These are phyloP conservation scores for Botia kubotai DNA, from an alignment of 2,797 vertebrate species.

Conservation along the genomic window DNA sequence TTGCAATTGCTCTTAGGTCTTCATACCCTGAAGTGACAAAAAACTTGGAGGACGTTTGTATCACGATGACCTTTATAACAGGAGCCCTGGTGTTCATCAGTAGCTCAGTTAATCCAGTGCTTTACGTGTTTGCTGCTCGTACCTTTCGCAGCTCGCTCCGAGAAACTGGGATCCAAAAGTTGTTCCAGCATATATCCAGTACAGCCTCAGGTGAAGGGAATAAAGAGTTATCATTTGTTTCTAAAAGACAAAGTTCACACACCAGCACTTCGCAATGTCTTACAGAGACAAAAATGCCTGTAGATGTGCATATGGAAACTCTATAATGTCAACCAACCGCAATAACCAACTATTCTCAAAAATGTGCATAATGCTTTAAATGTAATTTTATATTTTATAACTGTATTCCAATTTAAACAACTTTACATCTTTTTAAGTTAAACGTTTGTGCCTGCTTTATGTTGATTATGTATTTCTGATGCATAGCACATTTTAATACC, in stretches of 20 bases:
- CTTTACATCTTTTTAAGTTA: neutral
- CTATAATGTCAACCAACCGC: neutral
- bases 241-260: slow-evolving; percentile 74
- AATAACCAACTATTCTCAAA: neutral
- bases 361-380: slow-evolving; percentile 5
- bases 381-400: neutral
- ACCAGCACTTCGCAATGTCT: slow-evolving; percentile 68
- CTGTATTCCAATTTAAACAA: neutral
- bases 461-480: neutral
- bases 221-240: slow-evolving; percentile 77
- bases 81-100: slow-evolving; percentile 86
- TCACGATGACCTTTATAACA: slow-evolving; percentile 74
- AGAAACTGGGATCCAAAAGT: slow-evolving; percentile 81
- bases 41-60: slow-evolving; percentile 64
- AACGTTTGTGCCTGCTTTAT: neutral
- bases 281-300: slow-evolving; percentile 69
- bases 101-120: slow-evolving; percentile 85
- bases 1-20: slow-evolving; percentile 63
- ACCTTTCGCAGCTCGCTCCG: slow-evolving; percentile 80
- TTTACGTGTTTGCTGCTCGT: slow-evolving; percentile 87
- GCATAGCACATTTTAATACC: slow-evolving; percentile 7
- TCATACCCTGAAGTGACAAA: slow-evolving; percentile 48
- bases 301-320: slow-evolving; percentile 66
- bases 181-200: slow-evolving; percentile 85
- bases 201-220: slow-evolving; percentile 76